Percentiles rank a stretch among this genome's conserved stretches.
Conservation (phyloP, 1,140 invertebrate genomes). For the Trinorchestia longiramus region DNA sequence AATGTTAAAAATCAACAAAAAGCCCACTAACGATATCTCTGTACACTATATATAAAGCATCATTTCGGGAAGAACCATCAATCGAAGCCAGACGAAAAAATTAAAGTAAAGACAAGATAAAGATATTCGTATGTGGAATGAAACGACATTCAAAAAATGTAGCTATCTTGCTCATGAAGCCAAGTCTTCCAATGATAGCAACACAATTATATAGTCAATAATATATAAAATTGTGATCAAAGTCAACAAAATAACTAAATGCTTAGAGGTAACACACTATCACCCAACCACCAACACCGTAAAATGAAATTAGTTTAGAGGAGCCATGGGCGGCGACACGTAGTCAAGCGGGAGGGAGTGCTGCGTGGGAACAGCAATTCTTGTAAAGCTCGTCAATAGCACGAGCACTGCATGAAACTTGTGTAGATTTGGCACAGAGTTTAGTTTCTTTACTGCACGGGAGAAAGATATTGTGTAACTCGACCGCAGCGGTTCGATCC, state of each 20-base stretch:
- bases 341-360: background rate
- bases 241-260: slow-evolving; percentile 55
- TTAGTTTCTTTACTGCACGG: slow-evolving; percentile 28
- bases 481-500: background rate
- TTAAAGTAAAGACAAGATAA: slow-evolving; percentile 37
- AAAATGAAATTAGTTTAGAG: slow-evolving; percentile 47
- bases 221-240: slow-evolving; percentile 53
- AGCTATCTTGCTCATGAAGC: slow-evolving; percentile 24
- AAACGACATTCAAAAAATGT: slow-evolving; percentile 17
- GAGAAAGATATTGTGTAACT: background rate
- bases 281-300: slow-evolving; percentile 52
- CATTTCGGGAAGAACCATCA: slow-evolving; percentile 21
- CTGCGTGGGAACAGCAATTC: background rate
- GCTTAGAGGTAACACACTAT: slow-evolving; percentile 51
- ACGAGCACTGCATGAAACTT: background rate
- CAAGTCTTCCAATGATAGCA: slow-evolving; percentile 42
- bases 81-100: slow-evolving; percentile 31
- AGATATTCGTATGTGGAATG: slow-evolving; percentile 47
- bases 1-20: slow-evolving; percentile 36
- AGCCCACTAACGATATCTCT: slow-evolving; percentile 40
- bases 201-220: slow-evolving; percentile 53
- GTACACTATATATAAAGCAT: slow-evolving; percentile 50
- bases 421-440: slow-evolving; percentile 47
- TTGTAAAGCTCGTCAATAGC: background rate
- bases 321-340: slow-evolving; percentile 13